These are phyloP conservation scores for Enteromius radiatus DNA, from an alignment of 2,797 vertebrate species.

Conservation along the genomic window DNA sequence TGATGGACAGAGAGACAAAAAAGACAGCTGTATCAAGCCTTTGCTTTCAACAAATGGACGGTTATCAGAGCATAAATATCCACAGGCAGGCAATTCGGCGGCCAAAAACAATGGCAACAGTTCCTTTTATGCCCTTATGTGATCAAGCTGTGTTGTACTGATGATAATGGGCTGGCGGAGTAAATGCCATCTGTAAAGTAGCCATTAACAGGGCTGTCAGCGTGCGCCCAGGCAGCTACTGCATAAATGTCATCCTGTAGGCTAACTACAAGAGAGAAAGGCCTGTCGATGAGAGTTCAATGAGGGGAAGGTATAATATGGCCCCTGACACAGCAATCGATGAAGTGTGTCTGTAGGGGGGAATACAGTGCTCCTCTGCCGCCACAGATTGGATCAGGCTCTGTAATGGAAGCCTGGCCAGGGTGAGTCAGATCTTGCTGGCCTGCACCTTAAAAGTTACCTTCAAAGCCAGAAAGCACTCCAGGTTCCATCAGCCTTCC, in stretches of 20 bases:
- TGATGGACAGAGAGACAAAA: constrained; percentile 40
- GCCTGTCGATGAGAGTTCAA: constrained; percentile 63
- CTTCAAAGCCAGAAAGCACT: constrained; percentile 45
- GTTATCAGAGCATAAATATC: constrained; percentile 52
- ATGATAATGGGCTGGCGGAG: constrained; percentile 70
- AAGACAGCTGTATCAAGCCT: constrained; percentile 47
- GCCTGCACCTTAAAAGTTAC: constrained; percentile 52
- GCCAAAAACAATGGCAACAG: constrained; percentile 59
- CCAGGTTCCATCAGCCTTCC: constrained; percentile 31
- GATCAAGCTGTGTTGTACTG: constrained; percentile 72
- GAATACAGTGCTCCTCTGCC: constrained; percentile 66
- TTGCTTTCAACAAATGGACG: constrained; percentile 54
- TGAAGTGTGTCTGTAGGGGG: constrained; percentile 71
- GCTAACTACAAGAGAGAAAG: constrained; percentile 58
- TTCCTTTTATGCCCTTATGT: constrained; percentile 60
- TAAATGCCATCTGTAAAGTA: constrained; percentile 77
- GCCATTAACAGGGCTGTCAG: constrained; percentile 73
- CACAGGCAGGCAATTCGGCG: constrained; percentile 49
- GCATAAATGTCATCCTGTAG: constrained; percentile 75
- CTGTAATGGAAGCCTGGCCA: constrained; percentile 62
- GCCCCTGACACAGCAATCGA: constrained; percentile 77
- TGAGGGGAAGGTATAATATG: constrained; percentile 70
- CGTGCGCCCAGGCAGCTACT: constrained; percentile 57
- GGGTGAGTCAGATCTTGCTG: constrained; percentile 64
- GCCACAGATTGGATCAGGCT: constrained; percentile 61